Conservation (phyloP, 2,113 vertebrate genomes). For the Hippopotamus amphibius region DNA sequence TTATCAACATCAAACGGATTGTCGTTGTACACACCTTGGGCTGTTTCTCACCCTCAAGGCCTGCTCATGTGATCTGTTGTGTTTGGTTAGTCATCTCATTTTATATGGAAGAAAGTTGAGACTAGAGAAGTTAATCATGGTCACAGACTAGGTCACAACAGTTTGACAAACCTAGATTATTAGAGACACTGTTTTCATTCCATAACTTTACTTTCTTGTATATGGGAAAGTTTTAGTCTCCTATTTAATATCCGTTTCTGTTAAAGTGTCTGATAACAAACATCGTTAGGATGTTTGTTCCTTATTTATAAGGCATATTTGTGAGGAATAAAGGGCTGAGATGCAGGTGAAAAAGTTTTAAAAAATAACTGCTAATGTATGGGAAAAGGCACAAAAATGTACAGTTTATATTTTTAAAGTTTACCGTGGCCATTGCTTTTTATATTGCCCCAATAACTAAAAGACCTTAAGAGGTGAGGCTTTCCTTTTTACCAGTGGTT, state of each 20-base stretch:
- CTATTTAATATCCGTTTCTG: neutral
- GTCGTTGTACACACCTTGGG: rapidly evolving
- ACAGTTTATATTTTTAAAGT: neutral
- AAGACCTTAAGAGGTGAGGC: neutral
- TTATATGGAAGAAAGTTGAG: neutral
- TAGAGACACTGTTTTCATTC: neutral
- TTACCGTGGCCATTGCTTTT: neutral
- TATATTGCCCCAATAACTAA: neutral
- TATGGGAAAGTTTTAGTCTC: neutral
- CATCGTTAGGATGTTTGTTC: neutral
- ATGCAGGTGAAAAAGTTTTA: neutral
- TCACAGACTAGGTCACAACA: neutral
- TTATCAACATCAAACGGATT: too few species aligned
- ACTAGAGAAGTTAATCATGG: neutral
- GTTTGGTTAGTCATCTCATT: neutral
- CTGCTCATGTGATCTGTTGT: too few species aligned
- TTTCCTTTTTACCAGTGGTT: neutral
- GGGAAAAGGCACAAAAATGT: neutral
- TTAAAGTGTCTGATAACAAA: neutral
- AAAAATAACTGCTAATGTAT: neutral
- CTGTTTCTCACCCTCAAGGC: too few species aligned
- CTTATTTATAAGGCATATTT: neutral
- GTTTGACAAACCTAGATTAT: neutral
- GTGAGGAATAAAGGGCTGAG: neutral
- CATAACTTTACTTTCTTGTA: neutral